Evolutionary conservation across 2,888 invertebrate genomes (phyloP), one percentile per base, ranked within the genome.

Genomic region (Trachelus iudaicus): DNA sequence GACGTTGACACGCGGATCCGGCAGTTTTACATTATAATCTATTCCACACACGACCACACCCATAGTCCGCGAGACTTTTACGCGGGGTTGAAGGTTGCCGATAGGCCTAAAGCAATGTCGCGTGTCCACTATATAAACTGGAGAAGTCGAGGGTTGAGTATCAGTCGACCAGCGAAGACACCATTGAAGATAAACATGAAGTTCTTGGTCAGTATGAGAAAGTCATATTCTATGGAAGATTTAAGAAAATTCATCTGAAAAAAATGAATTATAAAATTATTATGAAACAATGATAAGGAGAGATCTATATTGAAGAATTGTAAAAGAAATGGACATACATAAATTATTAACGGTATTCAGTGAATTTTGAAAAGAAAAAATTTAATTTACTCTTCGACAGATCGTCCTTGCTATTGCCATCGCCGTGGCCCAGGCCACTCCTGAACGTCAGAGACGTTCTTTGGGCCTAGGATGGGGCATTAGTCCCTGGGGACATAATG

Each of bases 381-480:
- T 15, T 40, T 2, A 0, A 40, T 40, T 40, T 40, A 15, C 15
- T 40, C 40, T 15, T 15, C 15, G 15, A 40, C 76, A 88, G 86
- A 78, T 86, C 73, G 71, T 86, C 69, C 76, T 87, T 69, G 83
- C 81, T 71, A 80, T 81, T 75, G 82, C 84, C 23, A 73, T 84
- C 79, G 85, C 84, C 34, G 79, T 83, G 31, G 84, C 78, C n/a
- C 82, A 83, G n/a, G 87, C 84, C 34, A 80, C 40, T 71, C 85
- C 87, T 1, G 85, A 87, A 35, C 86, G 87, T 68, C 82, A 87
- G 73, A 85, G 87, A 80, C 88, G 87, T 69, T 87, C 87, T n/a
- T 76, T 87, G 80, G 77, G 77, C 13, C 71, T 69, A 33, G 86
- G 79, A 34, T 82, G 81, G 83, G 85, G 40, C 40, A 0, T 40